Conservation (phyloP, 2,888 invertebrate genomes). For the Harpagoxenus sublaevis region DNA sequence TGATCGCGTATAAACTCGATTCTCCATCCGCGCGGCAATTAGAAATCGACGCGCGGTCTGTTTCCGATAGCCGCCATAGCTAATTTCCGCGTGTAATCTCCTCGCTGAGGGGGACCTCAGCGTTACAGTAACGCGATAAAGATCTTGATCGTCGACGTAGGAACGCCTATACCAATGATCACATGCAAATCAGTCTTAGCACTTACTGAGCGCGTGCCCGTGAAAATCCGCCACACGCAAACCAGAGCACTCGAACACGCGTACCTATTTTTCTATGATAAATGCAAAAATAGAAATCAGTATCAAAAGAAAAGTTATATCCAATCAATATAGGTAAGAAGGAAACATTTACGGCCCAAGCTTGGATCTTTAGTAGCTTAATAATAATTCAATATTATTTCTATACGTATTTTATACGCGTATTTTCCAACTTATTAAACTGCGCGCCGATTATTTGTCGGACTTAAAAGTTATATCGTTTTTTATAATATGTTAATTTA, state of each 20-base stretch:
- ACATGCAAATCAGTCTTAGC: slow-evolving; percentile 74
- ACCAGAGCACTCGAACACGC: neutral
- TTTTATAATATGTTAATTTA: too few relatives aligned
- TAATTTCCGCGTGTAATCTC: slow-evolving; percentile 69
- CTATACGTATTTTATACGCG: too few relatives aligned
- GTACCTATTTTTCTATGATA: neutral
- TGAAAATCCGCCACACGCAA: slow-evolving; percentile 65
- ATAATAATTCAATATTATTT: too few relatives aligned
- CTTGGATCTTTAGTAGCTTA: too few relatives aligned
- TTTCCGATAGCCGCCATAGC: slow-evolving; percentile 40
- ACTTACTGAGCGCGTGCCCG: slow-evolving; percentile 68
- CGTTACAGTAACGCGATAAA: slow-evolving; percentile 71
- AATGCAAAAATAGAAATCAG: neutral
- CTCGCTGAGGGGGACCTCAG: slow-evolving; percentile 40
- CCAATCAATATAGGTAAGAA: too few relatives aligned
- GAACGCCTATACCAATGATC: slow-evolving; percentile 79
- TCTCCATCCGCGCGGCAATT: slow-evolving; percentile 21
- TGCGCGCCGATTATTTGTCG: too few relatives aligned
- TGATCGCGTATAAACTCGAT: slow-evolving; percentile 15
- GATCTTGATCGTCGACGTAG: slow-evolving; percentile 74
- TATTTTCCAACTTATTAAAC: too few relatives aligned
- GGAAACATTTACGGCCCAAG: too few relatives aligned
- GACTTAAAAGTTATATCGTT: too few relatives aligned
- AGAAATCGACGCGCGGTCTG: slow-evolving; percentile 45
- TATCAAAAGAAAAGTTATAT: neutral